Evolutionary conservation across 1,140 invertebrate genomes (phyloP), one percentile per base, ranked within the genome.

Genomic region (Drosophila grimshawi): DNA sequence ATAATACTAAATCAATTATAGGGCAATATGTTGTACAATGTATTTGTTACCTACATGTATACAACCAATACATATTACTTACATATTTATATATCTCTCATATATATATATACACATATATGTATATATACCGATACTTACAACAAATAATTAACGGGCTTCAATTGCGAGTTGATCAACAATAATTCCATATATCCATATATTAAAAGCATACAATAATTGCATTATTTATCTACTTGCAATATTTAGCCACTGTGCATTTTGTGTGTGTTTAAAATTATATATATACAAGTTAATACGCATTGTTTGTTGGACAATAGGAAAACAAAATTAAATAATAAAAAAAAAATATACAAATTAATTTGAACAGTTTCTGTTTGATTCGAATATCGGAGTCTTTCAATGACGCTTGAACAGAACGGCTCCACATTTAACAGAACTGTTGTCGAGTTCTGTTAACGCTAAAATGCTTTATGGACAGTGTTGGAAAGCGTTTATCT

Each of bases 1-100:
- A 75, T 19, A 41, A 41, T 81, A 76, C 76, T 86, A 82, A 86
- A 86, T 86, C 67, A 86, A 83, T 88, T 82, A 82, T 85, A 85
- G 81, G 81, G 81, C 74, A 85, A 85, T 81, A 85, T 81, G 74
- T 83, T 83, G 82, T 80, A 79, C 64, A 79, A 73, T 88, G 82
- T 79, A 79, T 77, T 61, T 80, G 77, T 79, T 79, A 79, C 57
- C 60, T 79, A 79, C 64, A 79, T 76, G 62, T 65, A 76, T 59
- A 72, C 61, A 70, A 60, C 55, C 29, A 71, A 45, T n/a, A 35
- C 35, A 65, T 65, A 51, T 8, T 71, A 71, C 45, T 51, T 62
- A 74, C 55, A 73, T 35, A 61, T 66, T 56, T 55, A 68, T 41
- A 56, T 7, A 35, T 3, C 45, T 19, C 7, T 53, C 30, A 35